phyloP scores from a whole-genome alignment of 2,797 vertebrate genomes.

The Coracias cyanogaster region DNA sequence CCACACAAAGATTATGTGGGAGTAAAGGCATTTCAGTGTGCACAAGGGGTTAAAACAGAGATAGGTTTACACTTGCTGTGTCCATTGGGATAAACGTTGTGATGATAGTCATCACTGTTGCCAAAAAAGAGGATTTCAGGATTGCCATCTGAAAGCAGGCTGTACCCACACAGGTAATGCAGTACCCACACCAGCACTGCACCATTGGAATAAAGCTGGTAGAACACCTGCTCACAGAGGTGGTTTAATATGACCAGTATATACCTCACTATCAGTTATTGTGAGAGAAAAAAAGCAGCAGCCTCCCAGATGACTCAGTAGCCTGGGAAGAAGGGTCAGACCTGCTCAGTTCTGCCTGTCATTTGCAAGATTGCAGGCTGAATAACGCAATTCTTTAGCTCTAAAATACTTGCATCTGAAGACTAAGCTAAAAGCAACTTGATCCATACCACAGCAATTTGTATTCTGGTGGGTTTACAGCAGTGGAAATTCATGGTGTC shows the following conservation, averaged over 20 bases:
- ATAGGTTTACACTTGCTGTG: background rate
- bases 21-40: background rate
- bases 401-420: background rate
- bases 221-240: background rate
- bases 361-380: background rate
- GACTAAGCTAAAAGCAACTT: background rate
- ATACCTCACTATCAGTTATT: background rate
- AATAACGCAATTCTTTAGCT: background rate
- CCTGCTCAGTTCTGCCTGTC: background rate
- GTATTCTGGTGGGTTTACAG: background rate
- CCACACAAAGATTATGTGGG: background rate
- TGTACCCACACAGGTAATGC: background rate
- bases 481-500: background rate
- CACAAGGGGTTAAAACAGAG: background rate
- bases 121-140: background rate
- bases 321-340: background rate
- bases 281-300: background rate
- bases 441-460: background rate
- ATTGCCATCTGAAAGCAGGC: background rate
- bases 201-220: background rate
- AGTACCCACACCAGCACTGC: background rate
- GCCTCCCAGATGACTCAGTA: background rate
- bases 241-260: background rate
- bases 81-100: background rate
- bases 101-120: background rate